phyloP scores from a whole-genome alignment of 1,140 invertebrate genomes.

The Grapholita molesta region DNA sequence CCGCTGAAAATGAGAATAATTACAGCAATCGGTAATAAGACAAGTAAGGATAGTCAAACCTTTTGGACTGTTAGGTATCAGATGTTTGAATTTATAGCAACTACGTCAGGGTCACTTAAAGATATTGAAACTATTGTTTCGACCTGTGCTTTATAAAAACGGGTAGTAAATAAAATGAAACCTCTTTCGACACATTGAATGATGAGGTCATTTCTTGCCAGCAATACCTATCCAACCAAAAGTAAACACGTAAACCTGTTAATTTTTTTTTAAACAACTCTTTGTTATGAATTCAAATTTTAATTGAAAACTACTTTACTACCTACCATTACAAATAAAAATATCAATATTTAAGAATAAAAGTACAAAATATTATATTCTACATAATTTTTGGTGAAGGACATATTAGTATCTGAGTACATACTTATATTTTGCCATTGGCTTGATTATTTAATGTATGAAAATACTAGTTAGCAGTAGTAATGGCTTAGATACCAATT shows the following conservation, averaged over 20 bases:
- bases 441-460: not conserved
- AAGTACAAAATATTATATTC: too few species aligned
- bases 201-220: not conserved
- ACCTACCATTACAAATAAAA: too few species aligned
- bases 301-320: too few species aligned
- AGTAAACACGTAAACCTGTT: too few species aligned
- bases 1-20: not conserved
- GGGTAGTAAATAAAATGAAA: not conserved
- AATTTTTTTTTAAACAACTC: too few species aligned
- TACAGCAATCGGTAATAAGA: not conserved
- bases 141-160: not conserved
- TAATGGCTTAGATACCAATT: not conserved
- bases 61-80: not conserved
- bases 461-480: not conserved
- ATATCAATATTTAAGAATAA: too few species aligned
- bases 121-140: not conserved
- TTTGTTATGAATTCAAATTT: too few species aligned
- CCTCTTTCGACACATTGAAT: not conserved
- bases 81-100: constrained; percentile 1
- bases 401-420: too few species aligned
- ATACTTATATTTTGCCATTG: too few species aligned
- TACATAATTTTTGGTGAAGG: too few species aligned
- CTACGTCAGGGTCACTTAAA: not conserved
- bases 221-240: too few species aligned
- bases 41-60: not conserved